Evolutionary conservation across 2,113 vertebrate species (phyloP).

Genomic region (Uria aalge): DNA sequence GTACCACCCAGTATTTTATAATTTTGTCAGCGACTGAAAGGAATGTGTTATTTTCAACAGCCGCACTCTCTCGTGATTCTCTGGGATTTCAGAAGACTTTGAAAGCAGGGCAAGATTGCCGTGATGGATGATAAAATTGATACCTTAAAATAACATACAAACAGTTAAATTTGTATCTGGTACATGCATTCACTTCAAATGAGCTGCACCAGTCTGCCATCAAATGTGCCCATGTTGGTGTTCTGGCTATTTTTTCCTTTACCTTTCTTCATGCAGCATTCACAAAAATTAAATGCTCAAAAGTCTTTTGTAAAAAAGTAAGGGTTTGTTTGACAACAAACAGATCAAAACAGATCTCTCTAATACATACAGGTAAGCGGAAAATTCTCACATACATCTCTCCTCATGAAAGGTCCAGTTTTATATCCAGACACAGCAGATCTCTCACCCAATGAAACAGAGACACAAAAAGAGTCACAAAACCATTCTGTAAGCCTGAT

Average conservation of each 20-base stretch:
- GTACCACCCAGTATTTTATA: neutral
- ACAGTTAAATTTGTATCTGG: neutral
- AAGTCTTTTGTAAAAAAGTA: neutral
- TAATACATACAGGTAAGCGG: neutral
- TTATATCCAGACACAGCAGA: neutral
- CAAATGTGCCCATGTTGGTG: neutral
- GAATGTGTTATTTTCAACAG: neutral
- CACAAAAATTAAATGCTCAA: neutral
- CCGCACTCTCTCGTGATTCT: rapidly evolving
- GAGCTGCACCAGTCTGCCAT: neutral
- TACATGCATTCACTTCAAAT: neutral
- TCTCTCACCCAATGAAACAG: neutral
- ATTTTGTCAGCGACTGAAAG: neutral
- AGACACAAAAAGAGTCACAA: neutral
- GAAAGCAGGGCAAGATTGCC: neutral
- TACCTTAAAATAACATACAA: neutral
- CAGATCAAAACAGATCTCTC: neutral
- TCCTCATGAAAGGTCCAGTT: neutral
- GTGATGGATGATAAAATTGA: neutral
- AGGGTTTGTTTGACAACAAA: neutral
- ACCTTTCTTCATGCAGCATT: neutral
- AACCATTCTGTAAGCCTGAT: neutral
- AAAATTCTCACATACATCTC: neutral
- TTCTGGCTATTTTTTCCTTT: neutral
- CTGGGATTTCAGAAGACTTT: neutral